These are phyloP conservation scores for Pavo muticus DNA, from an alignment of 2,113 vertebrate species.

Conservation along the genomic window DNA sequence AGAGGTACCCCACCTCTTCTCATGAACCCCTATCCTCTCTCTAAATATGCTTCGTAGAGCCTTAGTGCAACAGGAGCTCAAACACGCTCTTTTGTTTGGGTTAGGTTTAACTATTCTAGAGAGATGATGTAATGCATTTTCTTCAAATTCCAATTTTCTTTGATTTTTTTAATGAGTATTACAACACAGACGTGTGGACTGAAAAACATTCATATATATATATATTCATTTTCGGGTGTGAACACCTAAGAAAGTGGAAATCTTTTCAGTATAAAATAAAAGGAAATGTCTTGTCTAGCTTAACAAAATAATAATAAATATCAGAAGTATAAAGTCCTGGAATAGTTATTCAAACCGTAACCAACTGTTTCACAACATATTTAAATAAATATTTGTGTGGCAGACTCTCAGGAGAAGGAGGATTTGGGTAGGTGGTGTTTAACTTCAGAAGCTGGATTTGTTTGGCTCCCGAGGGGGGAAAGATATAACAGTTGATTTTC, in stretches of 20 bases:
- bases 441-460: not conserved
- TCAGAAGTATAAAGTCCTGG: not conserved
- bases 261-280: not conserved
- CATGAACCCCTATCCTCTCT: rapidly evolving
- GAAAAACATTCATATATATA: not conserved
- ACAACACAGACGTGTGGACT: not conserved
- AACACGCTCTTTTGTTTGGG: not conserved
- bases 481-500: not conserved
- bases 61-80: not conserved
- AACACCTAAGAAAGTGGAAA: not conserved
- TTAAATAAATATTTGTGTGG: not conserved
- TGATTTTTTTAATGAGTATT: not conserved
- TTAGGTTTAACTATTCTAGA: not conserved
- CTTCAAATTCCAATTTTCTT: not conserved
- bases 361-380: not conserved
- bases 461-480: rapidly evolving
- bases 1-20: not conserved
- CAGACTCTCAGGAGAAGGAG: not conserved
- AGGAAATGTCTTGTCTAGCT: not conserved
- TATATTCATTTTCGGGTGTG: not conserved
- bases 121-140: not conserved
- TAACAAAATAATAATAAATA: not conserved
- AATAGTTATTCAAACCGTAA: not conserved
- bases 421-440: not conserved
- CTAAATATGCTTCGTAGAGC: not conserved